Conservation (phyloP, 2,888 invertebrate species). For the Philhelius pedissequus region DNA sequence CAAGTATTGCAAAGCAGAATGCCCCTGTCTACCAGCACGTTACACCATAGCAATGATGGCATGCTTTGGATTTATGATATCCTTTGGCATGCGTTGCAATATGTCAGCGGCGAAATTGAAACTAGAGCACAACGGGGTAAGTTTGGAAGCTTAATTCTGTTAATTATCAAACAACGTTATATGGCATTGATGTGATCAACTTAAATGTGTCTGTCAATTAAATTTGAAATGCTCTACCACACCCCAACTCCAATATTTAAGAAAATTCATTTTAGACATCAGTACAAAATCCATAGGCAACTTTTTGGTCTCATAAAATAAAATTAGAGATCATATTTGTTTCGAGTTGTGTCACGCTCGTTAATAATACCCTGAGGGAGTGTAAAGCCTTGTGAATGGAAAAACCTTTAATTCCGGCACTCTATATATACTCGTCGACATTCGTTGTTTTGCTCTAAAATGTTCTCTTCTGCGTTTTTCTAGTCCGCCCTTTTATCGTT, state of each 20-base stretch:
- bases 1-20: conserved; percentile 91
- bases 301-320: conserved; percentile 21
- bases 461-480: conserved; percentile 39
- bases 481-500: conserved; percentile 53
- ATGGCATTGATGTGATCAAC: conserved; percentile 23
- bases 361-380: conserved; percentile 77
- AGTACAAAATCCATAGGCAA: not conserved
- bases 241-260: not conserved
- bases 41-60: conserved; percentile 93
- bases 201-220: conserved; percentile 62
- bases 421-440: not conserved
- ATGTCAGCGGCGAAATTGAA: conserved; percentile 98
- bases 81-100: conserved; percentile 99
- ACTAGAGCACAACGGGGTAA: conserved; percentile 83
- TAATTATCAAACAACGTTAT: conserved; percentile 27
- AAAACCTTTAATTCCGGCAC: conserved; percentile 67
- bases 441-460: not conserved
- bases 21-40: conserved; percentile 90
- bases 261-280: not conserved
- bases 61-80: conserved; percentile 94
- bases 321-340: conserved; percentile 71
- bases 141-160: conserved; percentile 70
- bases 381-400: conserved; percentile 67
- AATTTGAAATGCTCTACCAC: conserved; percentile 46
- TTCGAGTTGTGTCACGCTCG: conserved; percentile 75